Conservation (phyloP, 1,140 invertebrate species). For the Telenomus remus region DNA sequence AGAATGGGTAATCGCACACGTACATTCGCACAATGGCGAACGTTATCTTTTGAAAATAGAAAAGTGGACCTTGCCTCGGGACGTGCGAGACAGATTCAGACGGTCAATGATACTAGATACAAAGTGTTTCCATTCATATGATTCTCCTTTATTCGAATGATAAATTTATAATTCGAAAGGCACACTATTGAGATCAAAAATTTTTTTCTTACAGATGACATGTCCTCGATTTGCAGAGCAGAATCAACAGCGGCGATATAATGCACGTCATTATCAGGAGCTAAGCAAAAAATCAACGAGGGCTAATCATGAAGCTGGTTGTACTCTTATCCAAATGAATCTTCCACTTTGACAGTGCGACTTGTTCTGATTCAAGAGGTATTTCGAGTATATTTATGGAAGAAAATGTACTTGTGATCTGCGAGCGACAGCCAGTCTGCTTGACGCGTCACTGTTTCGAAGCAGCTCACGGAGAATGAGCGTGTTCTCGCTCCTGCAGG, state of each 20-base stretch:
- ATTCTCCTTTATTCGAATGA: too few species aligned
- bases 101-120: slow-evolving; percentile 26
- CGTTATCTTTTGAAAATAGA: slow-evolving; percentile 44
- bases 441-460: slow-evolving; percentile 59
- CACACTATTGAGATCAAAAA: too few species aligned
- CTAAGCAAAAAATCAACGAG: slow-evolving; percentile 2
- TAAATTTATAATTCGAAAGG: too few species aligned
- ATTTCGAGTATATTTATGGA: slow-evolving; percentile 59
- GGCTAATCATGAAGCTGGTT: slow-evolving; percentile 33
- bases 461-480: slow-evolving; percentile 33
- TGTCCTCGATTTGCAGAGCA: too few species aligned
- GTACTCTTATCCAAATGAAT: slow-evolving; percentile 35
- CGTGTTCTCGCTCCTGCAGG: slow-evolving; percentile 29
- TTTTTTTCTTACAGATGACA: too few species aligned
- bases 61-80: slow-evolving; percentile 41
- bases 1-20: slow-evolving; percentile 64
- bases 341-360: slow-evolving; percentile 30
- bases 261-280: neutral
- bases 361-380: slow-evolving; percentile 48
- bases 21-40: slow-evolving; percentile 23
- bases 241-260: too few species aligned
- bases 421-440: slow-evolving; percentile 59
- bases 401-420: slow-evolving; percentile 60
- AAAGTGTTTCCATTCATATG: slow-evolving; percentile 1
- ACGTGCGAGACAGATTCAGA: slow-evolving; percentile 19